Evolutionary conservation across 2,797 vertebrate species (phyloP).

Genomic region (Toxotes lorentzi): DNA sequence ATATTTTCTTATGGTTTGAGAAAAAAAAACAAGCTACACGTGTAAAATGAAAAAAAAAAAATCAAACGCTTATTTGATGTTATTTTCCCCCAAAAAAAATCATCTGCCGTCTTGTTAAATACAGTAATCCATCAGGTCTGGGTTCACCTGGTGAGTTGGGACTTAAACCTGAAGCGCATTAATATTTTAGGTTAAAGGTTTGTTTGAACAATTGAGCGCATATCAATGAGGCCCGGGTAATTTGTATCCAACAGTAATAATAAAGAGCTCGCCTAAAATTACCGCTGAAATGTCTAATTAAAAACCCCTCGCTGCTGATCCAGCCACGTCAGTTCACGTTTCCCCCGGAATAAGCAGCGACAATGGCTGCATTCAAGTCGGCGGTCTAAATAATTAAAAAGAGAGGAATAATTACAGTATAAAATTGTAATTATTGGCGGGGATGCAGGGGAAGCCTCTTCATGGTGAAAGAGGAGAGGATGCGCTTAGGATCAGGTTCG

Average conservation of each 20-base stretch:
- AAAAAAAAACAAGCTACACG: not conserved
- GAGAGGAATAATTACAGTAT: slow-evolving; percentile 94
- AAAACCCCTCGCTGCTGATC: slow-evolving; percentile 76
- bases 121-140: slow-evolving; percentile 62
- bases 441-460: slow-evolving; percentile 79
- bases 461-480: slow-evolving; percentile 86
- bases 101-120: slow-evolving; percentile 39
- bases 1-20: no score
- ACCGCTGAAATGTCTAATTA: slow-evolving; percentile 86
- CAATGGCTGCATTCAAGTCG: slow-evolving; percentile 83
- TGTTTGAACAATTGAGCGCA: slow-evolving; percentile 76
- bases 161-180: slow-evolving; percentile 72
- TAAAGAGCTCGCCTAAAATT: slow-evolving; percentile 77
- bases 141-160: slow-evolving; percentile 70
- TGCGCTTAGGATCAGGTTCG: slow-evolving; percentile 80
- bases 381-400: slow-evolving; percentile 92
- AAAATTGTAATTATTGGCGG: slow-evolving; percentile 91
- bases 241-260: slow-evolving; percentile 77
- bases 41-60: accelerated
- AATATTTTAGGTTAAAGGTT: slow-evolving; percentile 82
- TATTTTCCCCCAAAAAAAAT: not conserved
- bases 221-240: slow-evolving; percentile 72
- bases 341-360: slow-evolving; percentile 80
- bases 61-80: slow-evolving; percentile 10
- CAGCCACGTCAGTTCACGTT: slow-evolving; percentile 82